Evolutionary conservation across 2,888 invertebrate genomes (phyloP).

Genomic region (Mayetiola destructor): DNA sequence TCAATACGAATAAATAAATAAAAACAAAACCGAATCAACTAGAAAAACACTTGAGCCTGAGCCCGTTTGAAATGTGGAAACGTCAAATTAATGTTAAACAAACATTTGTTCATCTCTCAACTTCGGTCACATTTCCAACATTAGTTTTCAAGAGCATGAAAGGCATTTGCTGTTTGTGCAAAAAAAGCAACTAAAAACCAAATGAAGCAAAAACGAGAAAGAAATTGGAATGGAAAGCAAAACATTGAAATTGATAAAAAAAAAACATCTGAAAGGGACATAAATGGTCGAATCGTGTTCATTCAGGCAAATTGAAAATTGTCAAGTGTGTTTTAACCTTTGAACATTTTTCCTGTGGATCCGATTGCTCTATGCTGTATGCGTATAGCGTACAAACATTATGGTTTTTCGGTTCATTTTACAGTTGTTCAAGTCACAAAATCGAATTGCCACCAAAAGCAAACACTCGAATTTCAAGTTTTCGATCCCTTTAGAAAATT

Average conservation of each 20-base stretch:
- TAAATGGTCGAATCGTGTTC: neutral
- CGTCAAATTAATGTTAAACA: slow-evolving; percentile 5
- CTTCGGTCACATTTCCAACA: neutral
- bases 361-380: neutral
- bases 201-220: neutral
- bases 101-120: neutral
- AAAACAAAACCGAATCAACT: neutral
- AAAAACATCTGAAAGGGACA: neutral
- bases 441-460: neutral
- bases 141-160: neutral
- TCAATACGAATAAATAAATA: neutral
- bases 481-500: slow-evolving; percentile 6
- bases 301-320: slow-evolving; percentile 11
- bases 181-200: too few relatives aligned
- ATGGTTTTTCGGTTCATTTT: too few relatives aligned
- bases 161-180: neutral
- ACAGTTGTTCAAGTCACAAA: too few relatives aligned
- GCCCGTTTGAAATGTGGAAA: neutral
- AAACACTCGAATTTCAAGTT: neutral
- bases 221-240: neutral
- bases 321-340: slow-evolving; percentile 7
- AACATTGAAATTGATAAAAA: neutral
- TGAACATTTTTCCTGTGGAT: too few relatives aligned
- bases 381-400: too few relatives aligned
- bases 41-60: neutral